A percentile compares a stretch with the other conserved stretches of the same genome.
phyloP scores from a whole-genome alignment of 1,140 invertebrate species.

The Manduca sexta region DNA sequence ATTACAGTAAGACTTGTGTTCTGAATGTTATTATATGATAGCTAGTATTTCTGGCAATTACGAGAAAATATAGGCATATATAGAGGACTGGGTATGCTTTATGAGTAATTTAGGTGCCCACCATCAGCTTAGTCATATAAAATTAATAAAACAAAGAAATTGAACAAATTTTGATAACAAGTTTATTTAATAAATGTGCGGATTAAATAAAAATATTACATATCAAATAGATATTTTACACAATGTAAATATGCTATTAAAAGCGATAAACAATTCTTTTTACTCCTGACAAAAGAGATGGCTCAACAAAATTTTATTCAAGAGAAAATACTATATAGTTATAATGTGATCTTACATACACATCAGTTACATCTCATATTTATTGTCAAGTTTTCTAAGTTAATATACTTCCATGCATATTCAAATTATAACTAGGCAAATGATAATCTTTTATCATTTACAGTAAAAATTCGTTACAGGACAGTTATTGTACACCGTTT shows the following conservation, averaged over 20 bases:
- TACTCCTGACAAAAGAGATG: not conserved
- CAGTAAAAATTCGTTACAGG: too few relatives aligned
- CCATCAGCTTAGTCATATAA: not conserved
- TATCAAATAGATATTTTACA: conserved; percentile 44
- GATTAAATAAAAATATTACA: conserved; percentile 50
- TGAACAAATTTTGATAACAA: conserved; percentile 64
- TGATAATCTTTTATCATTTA: too few relatives aligned
- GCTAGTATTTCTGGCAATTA: too few relatives aligned
- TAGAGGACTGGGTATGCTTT: too few relatives aligned
- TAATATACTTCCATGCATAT: too few relatives aligned
- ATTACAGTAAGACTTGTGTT: too few relatives aligned
- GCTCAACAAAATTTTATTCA: not conserved
- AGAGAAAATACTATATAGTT: not conserved
- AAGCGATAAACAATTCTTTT: conserved; percentile 39
- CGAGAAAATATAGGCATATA: too few relatives aligned
- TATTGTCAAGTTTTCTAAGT: conserved; percentile 16
- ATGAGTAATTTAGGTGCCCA: too few relatives aligned
- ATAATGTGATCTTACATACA: not conserved
- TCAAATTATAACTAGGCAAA: too few relatives aligned
- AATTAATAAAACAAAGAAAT: conserved; percentile 40
- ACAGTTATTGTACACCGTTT: too few relatives aligned
- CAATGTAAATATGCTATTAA: conserved; percentile 38
- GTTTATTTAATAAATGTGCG: conserved; percentile 66
- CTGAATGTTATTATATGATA: too few relatives aligned
- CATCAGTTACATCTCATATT: not conserved